phyloP scores from a whole-genome alignment of 2,888 invertebrate species.

The Lycaena phlaeas region DNA sequence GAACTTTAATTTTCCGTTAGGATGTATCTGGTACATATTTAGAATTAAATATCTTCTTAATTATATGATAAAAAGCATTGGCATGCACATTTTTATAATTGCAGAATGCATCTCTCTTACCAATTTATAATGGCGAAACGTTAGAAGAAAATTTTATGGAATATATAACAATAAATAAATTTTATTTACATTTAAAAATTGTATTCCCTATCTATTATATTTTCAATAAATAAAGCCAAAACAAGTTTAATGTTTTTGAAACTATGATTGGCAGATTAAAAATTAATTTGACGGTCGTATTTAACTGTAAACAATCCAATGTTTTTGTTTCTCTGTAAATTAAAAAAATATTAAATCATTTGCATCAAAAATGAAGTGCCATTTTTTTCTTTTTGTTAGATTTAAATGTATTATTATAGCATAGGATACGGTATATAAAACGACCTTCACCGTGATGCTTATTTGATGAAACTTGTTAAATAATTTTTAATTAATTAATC shows the following conservation, averaged over 20 bases:
- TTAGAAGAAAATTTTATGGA: constrained; percentile 65
- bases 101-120: constrained; percentile 60
- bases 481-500: too few relatives aligned
- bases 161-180: constrained; percentile 72
- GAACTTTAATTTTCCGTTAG: constrained; percentile 19
- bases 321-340: too few relatives aligned
- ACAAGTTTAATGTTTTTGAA: constrained; percentile 24
- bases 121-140: constrained; percentile 66
- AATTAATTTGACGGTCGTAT: neutral
- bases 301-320: too few relatives aligned
- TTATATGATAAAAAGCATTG: constrained; percentile 60
- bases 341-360: too few relatives aligned
- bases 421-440: too few relatives aligned
- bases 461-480: too few relatives aligned
- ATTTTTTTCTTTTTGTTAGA: too few relatives aligned
- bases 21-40: constrained; percentile 15
- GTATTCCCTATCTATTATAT: constrained; percentile 65
- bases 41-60: constrained; percentile 36
- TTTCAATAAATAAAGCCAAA: constrained; percentile 39
- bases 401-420: too few relatives aligned
- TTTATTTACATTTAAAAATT: constrained; percentile 68
- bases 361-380: too few relatives aligned
- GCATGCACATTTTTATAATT: constrained; percentile 47
- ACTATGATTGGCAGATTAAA: constrained; percentile 10
- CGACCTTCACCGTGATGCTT: too few relatives aligned